phyloP scores from a whole-genome alignment of 2,113 vertebrate species.

The Ifrita kowaldi region DNA sequence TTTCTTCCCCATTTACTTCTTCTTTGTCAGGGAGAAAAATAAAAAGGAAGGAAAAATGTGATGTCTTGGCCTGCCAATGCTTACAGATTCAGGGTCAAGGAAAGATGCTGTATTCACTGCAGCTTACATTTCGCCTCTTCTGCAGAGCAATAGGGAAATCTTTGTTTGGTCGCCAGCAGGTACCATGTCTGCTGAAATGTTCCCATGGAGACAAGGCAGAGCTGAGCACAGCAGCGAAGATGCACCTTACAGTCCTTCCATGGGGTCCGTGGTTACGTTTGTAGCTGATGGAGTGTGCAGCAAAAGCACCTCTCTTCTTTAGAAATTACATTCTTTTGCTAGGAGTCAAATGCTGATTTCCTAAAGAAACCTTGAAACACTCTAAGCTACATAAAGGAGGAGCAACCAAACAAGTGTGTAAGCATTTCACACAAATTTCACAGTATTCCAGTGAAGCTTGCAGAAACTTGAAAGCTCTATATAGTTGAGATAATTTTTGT shows the following conservation, averaged over 20 bases:
- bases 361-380: background rate
- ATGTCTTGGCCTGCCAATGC: background rate
- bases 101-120: background rate
- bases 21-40: background rate
- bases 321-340: background rate
- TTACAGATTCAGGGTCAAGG: background rate
- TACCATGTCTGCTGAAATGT: slow-evolving; percentile 16
- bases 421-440: background rate
- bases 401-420: background rate
- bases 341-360: background rate
- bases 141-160: background rate
- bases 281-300: background rate
- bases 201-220: slow-evolving; percentile 60
- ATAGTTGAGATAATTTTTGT: background rate
- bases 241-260: background rate
- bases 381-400: background rate
- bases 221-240: background rate
- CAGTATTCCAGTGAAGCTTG: background rate
- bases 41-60: background rate
- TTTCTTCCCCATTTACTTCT: background rate
- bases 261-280: background rate
- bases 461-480: background rate
- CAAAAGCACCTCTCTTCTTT: background rate
- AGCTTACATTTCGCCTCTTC: background rate
- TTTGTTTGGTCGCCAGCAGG: background rate